Evolutionary conservation across 2,797 vertebrate species (phyloP).

Genomic region (Macropodus opercularis): DNA sequence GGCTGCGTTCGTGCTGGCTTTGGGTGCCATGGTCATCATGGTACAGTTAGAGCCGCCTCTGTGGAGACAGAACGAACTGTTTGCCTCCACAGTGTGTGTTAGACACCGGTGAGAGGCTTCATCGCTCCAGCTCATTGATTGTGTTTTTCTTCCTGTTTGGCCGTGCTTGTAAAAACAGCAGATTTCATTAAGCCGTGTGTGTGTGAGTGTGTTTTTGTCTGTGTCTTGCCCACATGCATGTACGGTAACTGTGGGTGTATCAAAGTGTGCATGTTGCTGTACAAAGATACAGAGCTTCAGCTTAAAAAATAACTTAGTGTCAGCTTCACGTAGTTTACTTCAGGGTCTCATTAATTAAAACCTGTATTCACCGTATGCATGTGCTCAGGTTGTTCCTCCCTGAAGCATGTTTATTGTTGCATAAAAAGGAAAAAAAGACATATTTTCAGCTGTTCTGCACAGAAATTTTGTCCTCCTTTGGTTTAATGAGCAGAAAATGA

Average conservation of each 20-base stretch:
- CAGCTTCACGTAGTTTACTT: slow-evolving; percentile 8
- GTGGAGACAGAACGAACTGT: slow-evolving; percentile 15
- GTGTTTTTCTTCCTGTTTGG: slow-evolving; percentile 54
- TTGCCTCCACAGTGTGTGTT: slow-evolving; percentile 40
- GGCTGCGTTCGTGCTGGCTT: slow-evolving; percentile 13
- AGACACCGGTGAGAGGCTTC: slow-evolving; percentile 20
- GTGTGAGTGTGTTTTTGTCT: slow-evolving; percentile 2
- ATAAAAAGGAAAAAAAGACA: not conserved
- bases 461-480: slow-evolving; percentile 10
- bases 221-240: not conserved
- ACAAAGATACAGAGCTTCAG: not conserved
- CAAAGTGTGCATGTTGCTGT: slow-evolving; percentile 20
- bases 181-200: slow-evolving; percentile 52
- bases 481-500: slow-evolving; percentile 13
- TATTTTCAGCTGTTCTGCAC: not conserved
- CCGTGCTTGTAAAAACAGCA: slow-evolving; percentile 66
- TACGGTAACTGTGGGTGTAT: slow-evolving; percentile 21
- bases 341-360: slow-evolving; percentile 8
- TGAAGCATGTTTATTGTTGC: slow-evolving; percentile 17
- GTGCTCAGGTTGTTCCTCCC: slow-evolving; percentile 2
- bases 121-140: slow-evolving; percentile 58
- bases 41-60: slow-evolving; percentile 33
- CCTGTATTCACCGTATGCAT: not conserved
- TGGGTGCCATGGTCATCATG: slow-evolving; percentile 37
- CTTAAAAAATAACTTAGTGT: slow-evolving; percentile 6